Conservation (phyloP, 1,140 invertebrate species). For the Drosophila micromelanica region DNA sequence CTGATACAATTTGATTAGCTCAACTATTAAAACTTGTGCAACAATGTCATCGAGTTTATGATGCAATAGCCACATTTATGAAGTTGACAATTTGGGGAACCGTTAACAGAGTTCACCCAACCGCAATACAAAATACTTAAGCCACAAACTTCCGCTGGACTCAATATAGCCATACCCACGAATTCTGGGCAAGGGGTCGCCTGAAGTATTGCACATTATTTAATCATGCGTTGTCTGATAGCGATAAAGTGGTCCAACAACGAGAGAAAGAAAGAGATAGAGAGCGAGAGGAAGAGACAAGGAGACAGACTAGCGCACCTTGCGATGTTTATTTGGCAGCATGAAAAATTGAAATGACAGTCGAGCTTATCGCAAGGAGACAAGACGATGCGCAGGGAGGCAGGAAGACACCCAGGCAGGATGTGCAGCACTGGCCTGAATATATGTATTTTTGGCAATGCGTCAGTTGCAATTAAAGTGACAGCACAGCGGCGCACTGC, state of each 20-base stretch:
- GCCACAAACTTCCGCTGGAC: slow-evolving; percentile 59
- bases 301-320: slow-evolving; percentile 50
- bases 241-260: slow-evolving; percentile 5
- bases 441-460: slow-evolving; percentile 68
- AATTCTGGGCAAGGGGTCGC: slow-evolving; percentile 39
- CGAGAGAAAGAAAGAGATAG: background rate
- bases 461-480: slow-evolving; percentile 80
- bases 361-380: slow-evolving; percentile 60
- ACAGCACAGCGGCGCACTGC: slow-evolving; percentile 47
- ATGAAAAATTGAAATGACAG: slow-evolving; percentile 76
- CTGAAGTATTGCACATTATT: slow-evolving; percentile 63
- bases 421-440: slow-evolving; percentile 3
- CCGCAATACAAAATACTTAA: slow-evolving; percentile 64
- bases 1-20: background rate
- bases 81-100: slow-evolving; percentile 22
- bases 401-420: background rate
- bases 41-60: slow-evolving; percentile 44
- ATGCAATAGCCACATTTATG: slow-evolving; percentile 43
- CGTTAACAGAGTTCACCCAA: slow-evolving; percentile 41
- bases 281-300: background rate
- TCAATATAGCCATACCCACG: slow-evolving; percentile 12
- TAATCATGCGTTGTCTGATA: slow-evolving; percentile 62
- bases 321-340: slow-evolving; percentile 57
- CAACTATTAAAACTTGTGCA: background rate
- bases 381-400: slow-evolving; percentile 15